A percentile compares a stretch with the other conserved stretches of the same genome.
phyloP scores from a whole-genome alignment of 2,888 invertebrate genomes.

The Hirtodrosophila trivittata region DNA sequence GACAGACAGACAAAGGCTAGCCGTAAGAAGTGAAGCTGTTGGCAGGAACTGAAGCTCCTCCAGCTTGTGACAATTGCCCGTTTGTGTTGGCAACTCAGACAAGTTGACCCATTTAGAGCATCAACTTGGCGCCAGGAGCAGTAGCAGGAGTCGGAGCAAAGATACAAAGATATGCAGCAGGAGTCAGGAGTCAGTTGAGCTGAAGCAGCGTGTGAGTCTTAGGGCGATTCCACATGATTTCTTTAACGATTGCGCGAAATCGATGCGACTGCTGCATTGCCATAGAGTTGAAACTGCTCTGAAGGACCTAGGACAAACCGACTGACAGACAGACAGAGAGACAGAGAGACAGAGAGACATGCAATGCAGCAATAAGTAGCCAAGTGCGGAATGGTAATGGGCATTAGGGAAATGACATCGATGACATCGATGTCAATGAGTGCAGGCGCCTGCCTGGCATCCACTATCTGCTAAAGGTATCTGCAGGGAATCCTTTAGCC shows the following conservation, averaged over 20 bases:
- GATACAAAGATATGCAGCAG: slow-evolving; percentile 15
- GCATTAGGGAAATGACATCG: slow-evolving; percentile 31
- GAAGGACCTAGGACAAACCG: slow-evolving; percentile 3
- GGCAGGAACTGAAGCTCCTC: background rate
- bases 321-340: background rate
- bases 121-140: slow-evolving; percentile 36
- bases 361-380: slow-evolving; percentile 47
- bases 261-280: slow-evolving; percentile 31
- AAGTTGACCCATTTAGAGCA: slow-evolving; percentile 69
- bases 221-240: slow-evolving; percentile 43
- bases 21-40: slow-evolving; percentile 16
- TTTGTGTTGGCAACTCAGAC: slow-evolving; percentile 64
- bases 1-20: slow-evolving; percentile 1
- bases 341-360: background rate
- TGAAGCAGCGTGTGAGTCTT: slow-evolving; percentile 10
- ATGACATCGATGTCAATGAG: slow-evolving; percentile 58
- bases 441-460: slow-evolving; percentile 11
- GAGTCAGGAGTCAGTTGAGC: background rate
- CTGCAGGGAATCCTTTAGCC: slow-evolving; percentile 30
- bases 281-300: slow-evolving; percentile 26
- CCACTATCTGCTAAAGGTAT: slow-evolving; percentile 10
- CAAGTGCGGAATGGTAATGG: slow-evolving; percentile 55
- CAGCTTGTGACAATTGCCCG: slow-evolving; percentile 69
- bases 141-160: slow-evolving; percentile 5
- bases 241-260: slow-evolving; percentile 52